Evolutionary conservation across 2,113 vertebrate species (phyloP).

Genomic region (Anoura caudifer): DNA sequence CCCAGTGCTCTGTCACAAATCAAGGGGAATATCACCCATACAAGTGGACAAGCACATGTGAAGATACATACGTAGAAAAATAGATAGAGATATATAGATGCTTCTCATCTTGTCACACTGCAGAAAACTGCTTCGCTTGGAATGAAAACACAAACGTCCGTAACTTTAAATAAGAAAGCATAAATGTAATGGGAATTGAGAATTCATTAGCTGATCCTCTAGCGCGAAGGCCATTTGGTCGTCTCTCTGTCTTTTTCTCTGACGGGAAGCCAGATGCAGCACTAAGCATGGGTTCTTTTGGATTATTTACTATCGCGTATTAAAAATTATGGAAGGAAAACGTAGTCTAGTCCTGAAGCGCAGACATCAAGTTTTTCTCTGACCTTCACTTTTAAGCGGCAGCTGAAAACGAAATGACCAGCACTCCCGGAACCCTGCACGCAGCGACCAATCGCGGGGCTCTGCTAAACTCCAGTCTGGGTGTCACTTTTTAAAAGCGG

Average conservation of each 20-base stretch:
- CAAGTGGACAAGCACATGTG: constrained; percentile 16
- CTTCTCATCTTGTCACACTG: neutral
- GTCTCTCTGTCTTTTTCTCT: constrained; percentile 52
- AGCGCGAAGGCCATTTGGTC: neutral
- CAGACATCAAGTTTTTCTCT: constrained; percentile 9
- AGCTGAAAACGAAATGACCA: neutral
- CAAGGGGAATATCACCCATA: neutral
- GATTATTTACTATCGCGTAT: neutral
- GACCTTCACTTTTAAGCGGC: neutral
- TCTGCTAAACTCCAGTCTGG: neutral
- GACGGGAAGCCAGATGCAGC: constrained; percentile 16
- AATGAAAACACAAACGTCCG: neutral
- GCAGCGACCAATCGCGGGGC: neutral
- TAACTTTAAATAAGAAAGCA: constrained; percentile 37
- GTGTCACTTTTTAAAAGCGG: neutral
- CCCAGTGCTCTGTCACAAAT: neutral
- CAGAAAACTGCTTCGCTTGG: neutral
- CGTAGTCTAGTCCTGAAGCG: neutral
- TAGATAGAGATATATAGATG: neutral
- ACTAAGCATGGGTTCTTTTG: constrained; percentile 31
- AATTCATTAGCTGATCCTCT: constrained; percentile 44
- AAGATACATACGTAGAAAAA: neutral
- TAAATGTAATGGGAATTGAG: neutral
- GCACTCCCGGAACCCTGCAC: neutral
- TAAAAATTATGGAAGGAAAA: constrained; percentile 42